phyloP scores from a whole-genome alignment of 2,113 vertebrate genomes.

The Dromiciops gliroides region DNA sequence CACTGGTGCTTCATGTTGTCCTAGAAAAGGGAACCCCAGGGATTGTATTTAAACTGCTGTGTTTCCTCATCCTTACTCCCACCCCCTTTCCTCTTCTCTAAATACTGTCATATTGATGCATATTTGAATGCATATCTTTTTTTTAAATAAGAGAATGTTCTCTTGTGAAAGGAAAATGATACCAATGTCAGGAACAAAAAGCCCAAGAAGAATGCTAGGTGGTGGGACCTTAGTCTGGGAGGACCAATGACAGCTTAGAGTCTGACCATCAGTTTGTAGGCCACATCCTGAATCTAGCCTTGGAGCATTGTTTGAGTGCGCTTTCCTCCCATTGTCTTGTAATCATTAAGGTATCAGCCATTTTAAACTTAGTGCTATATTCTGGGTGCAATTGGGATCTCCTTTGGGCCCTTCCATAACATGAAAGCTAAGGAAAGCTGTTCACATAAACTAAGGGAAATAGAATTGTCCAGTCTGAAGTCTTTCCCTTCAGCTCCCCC shows the following conservation, averaged over 20 bases:
- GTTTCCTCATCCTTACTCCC: not conserved
- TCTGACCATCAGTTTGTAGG: not conserved
- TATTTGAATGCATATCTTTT: not conserved
- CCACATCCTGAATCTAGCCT: not conserved
- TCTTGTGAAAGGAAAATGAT: not conserved
- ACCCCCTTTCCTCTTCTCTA: not conserved
- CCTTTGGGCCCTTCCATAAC: not conserved
- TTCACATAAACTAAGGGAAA: constrained; percentile 17
- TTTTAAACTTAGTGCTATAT: constrained; percentile 16
- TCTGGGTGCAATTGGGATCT: constrained; percentile 1
- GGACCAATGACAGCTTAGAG: not conserved
- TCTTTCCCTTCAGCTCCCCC: not conserved
- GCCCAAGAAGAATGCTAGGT: not conserved
- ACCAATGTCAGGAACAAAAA: not conserved
- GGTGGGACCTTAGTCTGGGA: not conserved
- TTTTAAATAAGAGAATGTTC: constrained; percentile 7
- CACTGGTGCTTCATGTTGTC: constrained; percentile 60
- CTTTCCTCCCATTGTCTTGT: not conserved
- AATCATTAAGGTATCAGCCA: not conserved
- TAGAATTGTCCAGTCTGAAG: constrained; percentile 32
- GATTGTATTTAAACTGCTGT: constrained; percentile 47
- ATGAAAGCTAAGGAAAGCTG: not conserved
- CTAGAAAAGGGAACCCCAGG: constrained; percentile 50
- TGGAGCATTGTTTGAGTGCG: not conserved
- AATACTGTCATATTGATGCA: not conserved